phyloP scores from a whole-genome alignment of 2,888 invertebrate species.

The Neocrepidodera transversa region DNA sequence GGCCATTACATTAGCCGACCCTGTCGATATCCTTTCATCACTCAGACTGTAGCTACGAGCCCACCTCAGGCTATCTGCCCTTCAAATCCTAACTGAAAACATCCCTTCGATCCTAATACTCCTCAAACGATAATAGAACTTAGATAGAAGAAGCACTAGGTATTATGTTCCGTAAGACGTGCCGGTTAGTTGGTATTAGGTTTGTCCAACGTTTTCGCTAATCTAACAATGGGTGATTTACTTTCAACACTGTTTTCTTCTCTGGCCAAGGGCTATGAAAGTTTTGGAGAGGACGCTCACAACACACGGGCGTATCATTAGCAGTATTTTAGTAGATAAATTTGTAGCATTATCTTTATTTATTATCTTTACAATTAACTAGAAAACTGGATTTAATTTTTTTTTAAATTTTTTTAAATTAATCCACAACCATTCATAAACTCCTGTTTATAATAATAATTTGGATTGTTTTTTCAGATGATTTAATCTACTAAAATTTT shows the following conservation, averaged over 20 bases:
- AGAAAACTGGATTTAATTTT: too few species aligned
- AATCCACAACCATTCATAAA: too few species aligned
- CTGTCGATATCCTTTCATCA: conserved; percentile 35
- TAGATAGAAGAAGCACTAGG: background rate
- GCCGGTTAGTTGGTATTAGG: conserved; percentile 7
- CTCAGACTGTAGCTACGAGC: conserved; percentile 23
- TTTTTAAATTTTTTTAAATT: too few species aligned
- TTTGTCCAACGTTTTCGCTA: conserved; percentile 13
- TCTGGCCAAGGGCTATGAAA: conserved; percentile 26
- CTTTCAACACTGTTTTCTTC: conserved; percentile 35
- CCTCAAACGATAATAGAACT: background rate
- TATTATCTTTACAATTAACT: too few species aligned
- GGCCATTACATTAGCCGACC: conserved; percentile 30
- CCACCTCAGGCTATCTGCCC: conserved; percentile 23
- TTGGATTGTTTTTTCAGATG: too few species aligned
- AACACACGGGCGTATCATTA: background rate
- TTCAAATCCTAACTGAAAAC: background rate
- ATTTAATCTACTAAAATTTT: too few species aligned
- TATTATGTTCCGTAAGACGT: background rate
- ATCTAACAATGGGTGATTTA: conserved; percentile 41
- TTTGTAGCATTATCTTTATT: too few species aligned
- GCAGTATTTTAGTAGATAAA: too few species aligned
- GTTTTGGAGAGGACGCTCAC: conserved; percentile 23
- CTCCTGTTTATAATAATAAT: too few species aligned
- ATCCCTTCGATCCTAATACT: background rate